Base-by-base conservation (phyloP, 2,113 vertebrate species). In the Canis aureus region DNA sequence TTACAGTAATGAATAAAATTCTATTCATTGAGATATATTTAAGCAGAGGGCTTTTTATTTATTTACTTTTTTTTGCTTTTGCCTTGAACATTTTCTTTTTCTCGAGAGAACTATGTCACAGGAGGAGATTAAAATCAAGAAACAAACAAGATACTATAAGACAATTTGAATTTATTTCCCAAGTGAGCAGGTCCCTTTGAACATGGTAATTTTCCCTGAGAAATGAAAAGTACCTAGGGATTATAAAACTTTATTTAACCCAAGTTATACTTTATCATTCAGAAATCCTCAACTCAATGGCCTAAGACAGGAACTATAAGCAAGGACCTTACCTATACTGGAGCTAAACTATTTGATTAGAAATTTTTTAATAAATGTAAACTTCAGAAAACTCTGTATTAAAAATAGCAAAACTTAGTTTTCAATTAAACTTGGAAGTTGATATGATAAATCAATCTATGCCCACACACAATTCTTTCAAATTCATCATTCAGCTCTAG, bases 71-170 rank as follows among this genome's bases (percentile, higher is more conserved):
- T 12, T 51, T 78, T 29, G 2, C 69, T 82, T 49, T 66, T 57
- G n/a, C 4, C 57, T 88, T 89, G n/a, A 38, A 60, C 25, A 71
- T 76, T 81, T 84, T 85, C 19, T 74, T 92, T 95, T 83, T 51
- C 83, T 69, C 51, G 35, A 66, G 94, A 93, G 53, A 95, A 84
- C 66, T 55, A 78, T 12, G 38, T 76, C 78, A 93, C 16, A 84
- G 59, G 23, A 95, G 8, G 35, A 94, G 49, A 93, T 78, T 95
- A 84, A 94, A 97, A 92, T 38, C 49, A 97, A 90, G 83, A 95
- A 87, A 90, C 59, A 97, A 97, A 95, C 89, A 97, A 96, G 69
- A 59, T 43, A 73, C 27, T 92, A 88, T 43, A 93, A 91, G 74
- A 80, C 64, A 71, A 88, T 71, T 5, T 74, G 66, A 86, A 95